Conservation (phyloP, 2,797 vertebrate genomes). For the Sebastes vulpes region DNA sequence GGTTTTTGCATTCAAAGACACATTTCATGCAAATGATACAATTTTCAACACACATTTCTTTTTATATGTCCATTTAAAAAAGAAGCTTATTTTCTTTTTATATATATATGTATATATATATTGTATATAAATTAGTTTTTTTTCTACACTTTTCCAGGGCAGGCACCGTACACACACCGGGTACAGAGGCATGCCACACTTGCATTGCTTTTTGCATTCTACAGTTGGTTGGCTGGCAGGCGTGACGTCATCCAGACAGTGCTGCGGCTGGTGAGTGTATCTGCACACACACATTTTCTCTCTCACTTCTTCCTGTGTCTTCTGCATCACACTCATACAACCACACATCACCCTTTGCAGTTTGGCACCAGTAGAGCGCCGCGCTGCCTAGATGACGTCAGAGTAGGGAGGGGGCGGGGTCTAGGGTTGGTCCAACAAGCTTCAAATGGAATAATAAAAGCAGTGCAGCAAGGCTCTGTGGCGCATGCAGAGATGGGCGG, state of each 20-base stretch:
- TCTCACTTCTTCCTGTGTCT: not conserved
- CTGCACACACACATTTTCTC: constrained; percentile 20
- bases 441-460: constrained; percentile 82
- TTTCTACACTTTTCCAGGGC: constrained; percentile 86
- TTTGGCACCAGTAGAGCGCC: constrained; percentile 63
- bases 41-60: constrained; percentile 88
- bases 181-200: constrained; percentile 94
- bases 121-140: constrained; percentile 49
- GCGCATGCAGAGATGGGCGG: constrained; percentile 85
- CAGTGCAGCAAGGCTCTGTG: constrained; percentile 87
- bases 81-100: constrained; percentile 86
- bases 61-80: constrained; percentile 90
- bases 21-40: constrained; percentile 93
- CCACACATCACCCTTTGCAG: constrained; percentile 11
- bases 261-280: constrained; percentile 56
- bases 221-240: constrained; percentile 91
- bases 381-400: constrained; percentile 86
- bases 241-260: constrained; percentile 88
- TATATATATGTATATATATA: constrained; percentile 28
- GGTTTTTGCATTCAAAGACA: constrained; percentile 86
- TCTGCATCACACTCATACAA: constrained; percentile 11
- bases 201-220: constrained; percentile 94
- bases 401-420: constrained; percentile 44
- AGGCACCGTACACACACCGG: constrained; percentile 91
- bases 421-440: constrained; percentile 81